phyloP scores from a whole-genome alignment of 2,797 vertebrate species.

The Hirundo rustica region DNA sequence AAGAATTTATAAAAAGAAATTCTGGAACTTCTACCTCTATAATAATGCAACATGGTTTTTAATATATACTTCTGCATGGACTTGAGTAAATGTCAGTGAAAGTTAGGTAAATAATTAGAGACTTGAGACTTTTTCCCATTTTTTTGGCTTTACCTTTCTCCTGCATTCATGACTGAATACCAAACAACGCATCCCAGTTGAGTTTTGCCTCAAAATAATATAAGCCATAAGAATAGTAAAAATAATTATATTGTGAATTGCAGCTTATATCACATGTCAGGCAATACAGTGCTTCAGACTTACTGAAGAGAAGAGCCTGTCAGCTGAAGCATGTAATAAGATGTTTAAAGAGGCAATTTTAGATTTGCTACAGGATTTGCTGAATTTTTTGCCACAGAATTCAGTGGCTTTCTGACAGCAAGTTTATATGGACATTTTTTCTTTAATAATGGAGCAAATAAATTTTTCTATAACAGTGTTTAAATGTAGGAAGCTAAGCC shows the following conservation, averaged over 20 bases:
- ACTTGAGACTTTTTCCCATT: not conserved
- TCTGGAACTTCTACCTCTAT: not conserved
- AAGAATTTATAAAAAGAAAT: not conserved
- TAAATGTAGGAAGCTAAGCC: not conserved
- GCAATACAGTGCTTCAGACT: not conserved
- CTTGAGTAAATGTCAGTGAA: not conserved
- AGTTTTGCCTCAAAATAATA: not conserved
- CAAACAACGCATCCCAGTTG: not conserved
- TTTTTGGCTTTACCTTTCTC: not conserved
- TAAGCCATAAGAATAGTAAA: not conserved
- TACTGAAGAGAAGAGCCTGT: not conserved
- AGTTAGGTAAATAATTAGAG: not conserved
- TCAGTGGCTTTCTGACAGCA: not conserved
- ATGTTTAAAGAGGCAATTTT: not conserved
- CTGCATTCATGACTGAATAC: not conserved
- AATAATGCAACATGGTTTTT: not conserved
- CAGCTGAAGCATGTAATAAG: not conserved
- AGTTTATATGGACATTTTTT: not conserved
- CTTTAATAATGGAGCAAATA: not conserved
- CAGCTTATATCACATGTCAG: not conserved
- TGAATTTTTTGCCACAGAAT: not conserved
- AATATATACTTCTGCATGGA: not conserved
- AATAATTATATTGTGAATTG: not conserved
- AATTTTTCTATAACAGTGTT: not conserved
- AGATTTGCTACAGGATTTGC: not conserved